Conservation (phyloP, 2,113 vertebrate species). For the Neogobius melanostomus region DNA sequence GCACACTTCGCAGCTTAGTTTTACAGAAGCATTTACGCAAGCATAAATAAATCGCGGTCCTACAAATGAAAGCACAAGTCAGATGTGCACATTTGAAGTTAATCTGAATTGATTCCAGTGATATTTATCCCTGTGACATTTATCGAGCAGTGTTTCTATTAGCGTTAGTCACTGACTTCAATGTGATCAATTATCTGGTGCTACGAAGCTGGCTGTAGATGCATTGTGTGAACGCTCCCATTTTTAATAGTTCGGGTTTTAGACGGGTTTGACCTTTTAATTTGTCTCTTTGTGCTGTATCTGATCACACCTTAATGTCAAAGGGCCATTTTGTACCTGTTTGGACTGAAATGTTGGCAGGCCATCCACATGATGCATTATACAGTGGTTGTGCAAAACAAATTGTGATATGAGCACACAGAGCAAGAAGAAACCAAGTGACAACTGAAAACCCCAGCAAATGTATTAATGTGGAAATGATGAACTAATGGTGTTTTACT, state of each 20-base stretch:
- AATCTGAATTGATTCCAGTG: neutral
- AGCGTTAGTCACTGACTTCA: neutral
- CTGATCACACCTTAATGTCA: conserved; percentile 47
- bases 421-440: neutral
- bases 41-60: neutral
- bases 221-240: neutral
- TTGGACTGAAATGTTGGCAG: conserved; percentile 83
- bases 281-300: conserved; percentile 48
- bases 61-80: neutral
- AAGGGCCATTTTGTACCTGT: conserved; percentile 79
- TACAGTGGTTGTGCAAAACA: conserved; percentile 83
- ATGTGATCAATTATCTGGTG: neutral
- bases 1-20: neutral
- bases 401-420: conserved; percentile 80
- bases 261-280: neutral
- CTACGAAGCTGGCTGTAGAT: neutral
- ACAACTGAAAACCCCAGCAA: neutral
- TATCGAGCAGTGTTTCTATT: neutral
- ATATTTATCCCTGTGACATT: neutral
- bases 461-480: neutral
- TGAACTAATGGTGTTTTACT: too few species aligned
- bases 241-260: conserved; percentile 7
- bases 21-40: neutral
- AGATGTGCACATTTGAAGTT: neutral
- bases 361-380: conserved; percentile 89